Base-by-base conservation (phyloP, 30 jellyfish, hydroid and myxozoan genomes). In the Aurelia sp. region DNA sequence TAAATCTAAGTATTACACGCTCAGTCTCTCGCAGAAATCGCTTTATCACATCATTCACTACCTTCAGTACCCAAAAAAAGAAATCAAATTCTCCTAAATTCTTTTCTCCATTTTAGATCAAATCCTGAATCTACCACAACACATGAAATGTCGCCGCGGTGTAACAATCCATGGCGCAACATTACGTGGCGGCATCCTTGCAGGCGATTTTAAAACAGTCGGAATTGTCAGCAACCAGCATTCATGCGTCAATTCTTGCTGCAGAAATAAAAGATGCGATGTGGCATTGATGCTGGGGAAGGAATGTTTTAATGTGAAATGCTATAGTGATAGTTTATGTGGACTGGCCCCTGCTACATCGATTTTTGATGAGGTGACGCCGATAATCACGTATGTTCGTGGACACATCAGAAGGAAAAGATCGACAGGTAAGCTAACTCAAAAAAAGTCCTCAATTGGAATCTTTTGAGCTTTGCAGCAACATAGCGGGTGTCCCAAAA, bases 261-360 rank as follows among this genome's bases (percentile, higher is more conserved):
- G 99, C 68, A 79, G 38, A 51, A 89, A 90, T 77, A 78, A 70
- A 35, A 44, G 96, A 68, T 95, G 99, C 63, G 97, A 95, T 74
- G 96, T 95, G 30, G 99, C 99, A 74, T 63, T 95, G 89, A 85
- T 87, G 83, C 90, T 95, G 27, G 99, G 99, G 4, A 72, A 90
- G 51, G 97, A 95, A 74, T 95, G 99, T 89, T 77, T 95, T 57
- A 95, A 95, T 76, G 94, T 95, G 47, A 86, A 81, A 66, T 95
- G 99, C 76, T 95, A 89, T 88, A 85, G 84, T 69, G 67, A 70
- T 60, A 95, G 81, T 38, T 71, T 89, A 58, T 95, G 99, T 65
- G 92, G 91, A 41, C 71, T 95, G 17, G 99, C 97, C 5, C 99
- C 99, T 0, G 99, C 99, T 4, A 88, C 97, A 1, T 81, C 97